phyloP scores from a whole-genome alignment of 2,797 vertebrate species.

The Pterois miles region DNA sequence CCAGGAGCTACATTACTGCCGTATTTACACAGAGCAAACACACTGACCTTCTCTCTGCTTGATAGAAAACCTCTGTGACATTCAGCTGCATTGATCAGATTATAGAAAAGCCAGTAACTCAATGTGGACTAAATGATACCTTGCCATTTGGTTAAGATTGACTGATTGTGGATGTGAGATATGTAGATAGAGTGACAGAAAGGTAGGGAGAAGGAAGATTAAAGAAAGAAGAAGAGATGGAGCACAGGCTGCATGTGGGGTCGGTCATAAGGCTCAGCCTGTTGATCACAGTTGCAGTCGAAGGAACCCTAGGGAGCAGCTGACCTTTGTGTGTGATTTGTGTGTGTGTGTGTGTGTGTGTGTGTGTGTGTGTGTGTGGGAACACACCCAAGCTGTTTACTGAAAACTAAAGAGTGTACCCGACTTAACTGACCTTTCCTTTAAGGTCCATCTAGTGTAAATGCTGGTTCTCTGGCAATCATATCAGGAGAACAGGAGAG shows the following conservation, averaged over 20 bases:
- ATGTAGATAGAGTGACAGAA: slow-evolving; percentile 17
- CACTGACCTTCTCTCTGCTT: slow-evolving; percentile 73
- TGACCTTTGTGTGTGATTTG: slow-evolving; percentile 70
- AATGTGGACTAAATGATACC: slow-evolving; percentile 29
- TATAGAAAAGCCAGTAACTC: slow-evolving; percentile 50
- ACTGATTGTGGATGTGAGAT: slow-evolving; percentile 5
- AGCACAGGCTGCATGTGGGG: slow-evolving; percentile 2
- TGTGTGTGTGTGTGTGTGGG: background rate
- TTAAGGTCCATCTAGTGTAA: slow-evolving; percentile 47
- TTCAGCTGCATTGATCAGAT: slow-evolving; percentile 71
- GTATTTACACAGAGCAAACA: slow-evolving; percentile 61
- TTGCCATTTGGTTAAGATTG: slow-evolving; percentile 1
- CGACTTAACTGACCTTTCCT: slow-evolving; percentile 72
- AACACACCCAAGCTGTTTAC: slow-evolving; percentile 46
- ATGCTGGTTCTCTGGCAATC: slow-evolving; percentile 11
- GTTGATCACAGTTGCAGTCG: slow-evolving; percentile 70
- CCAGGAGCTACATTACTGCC: slow-evolving; percentile 34
- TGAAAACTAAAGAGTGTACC: slow-evolving; percentile 56
- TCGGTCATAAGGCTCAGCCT: slow-evolving; percentile 43
- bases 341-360: slow-evolving; percentile 6
- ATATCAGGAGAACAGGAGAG: background rate
- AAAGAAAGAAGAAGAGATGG: slow-evolving; percentile 6
- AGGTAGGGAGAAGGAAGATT: background rate
- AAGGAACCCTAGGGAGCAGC: slow-evolving; percentile 55
- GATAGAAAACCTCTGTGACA: slow-evolving; percentile 68